Base-by-base conservation (phyloP, 2,113 vertebrate genomes). In the Leucopsar rothschildi region DNA sequence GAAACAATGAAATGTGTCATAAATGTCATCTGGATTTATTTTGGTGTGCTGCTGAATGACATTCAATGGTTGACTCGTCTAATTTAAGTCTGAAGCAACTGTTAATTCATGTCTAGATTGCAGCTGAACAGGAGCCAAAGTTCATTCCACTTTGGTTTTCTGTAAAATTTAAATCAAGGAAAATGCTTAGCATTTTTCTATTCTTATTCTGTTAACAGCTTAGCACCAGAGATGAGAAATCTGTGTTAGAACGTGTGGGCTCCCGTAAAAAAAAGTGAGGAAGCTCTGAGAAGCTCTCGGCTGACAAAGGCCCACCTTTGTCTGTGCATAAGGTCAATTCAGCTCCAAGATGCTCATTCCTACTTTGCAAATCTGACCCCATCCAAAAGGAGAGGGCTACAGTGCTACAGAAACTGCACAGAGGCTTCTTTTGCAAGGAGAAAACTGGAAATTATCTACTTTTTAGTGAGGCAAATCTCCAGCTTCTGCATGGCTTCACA, bases 51-150 rank as follows among this genome's bases (percentile, higher is more conserved):
- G 77, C 69, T 93, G 91, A 97, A 91, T 90, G 63, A 75, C 72
- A 78, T 89, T 95, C 92, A 93, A 39, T 82, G 72, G 61, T 69
- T 95, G 95, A 91, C 65, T 96, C 14, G 61, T 92, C 95, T 95
- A 92, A 97, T 93, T 94, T 93, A 90, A 93, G 90, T 95, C 90
- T 92, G 88, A 92, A 95, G 23, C 1, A 0, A 45, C 81, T 89
- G 89, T 87, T 96, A 96, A 93, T 95, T 95, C 86, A 61, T 45
- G 80, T 69, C 95, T 95, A 93, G 94, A 92, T 92, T 93, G 86
- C 95, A 95, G 91, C 91, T 96, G 92, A 97, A 92, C 86, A 92
- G 80, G 44, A 97, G 95, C 80, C 96, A 95, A 92, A 96, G 95
- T 95, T 97, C 93, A 91, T 83, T 78, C 80, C 61, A 27, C 39